Evolutionary conservation across 2,113 vertebrate species (phyloP).

Genomic region (Cercopithecus mona): DNA sequence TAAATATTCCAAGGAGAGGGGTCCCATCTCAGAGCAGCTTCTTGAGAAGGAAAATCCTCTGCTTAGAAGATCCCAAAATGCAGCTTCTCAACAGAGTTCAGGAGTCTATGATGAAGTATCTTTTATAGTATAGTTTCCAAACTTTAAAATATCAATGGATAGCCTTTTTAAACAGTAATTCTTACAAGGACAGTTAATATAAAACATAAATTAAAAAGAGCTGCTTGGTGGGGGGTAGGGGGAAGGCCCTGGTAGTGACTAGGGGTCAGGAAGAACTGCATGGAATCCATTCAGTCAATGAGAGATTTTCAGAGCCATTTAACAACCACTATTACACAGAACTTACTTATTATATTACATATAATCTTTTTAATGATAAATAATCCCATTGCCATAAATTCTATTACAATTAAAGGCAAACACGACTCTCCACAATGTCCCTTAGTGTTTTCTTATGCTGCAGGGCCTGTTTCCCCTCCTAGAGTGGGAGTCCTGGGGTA

Average conservation of each 20-base stretch:
- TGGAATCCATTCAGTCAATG: background rate
- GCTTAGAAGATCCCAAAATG: background rate
- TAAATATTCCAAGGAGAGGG: background rate
- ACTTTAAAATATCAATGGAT: background rate
- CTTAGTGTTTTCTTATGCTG: background rate
- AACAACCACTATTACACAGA: background rate
- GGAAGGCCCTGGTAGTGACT: background rate
- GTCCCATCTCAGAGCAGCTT: background rate
- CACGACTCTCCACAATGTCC: background rate
- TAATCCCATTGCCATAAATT: background rate
- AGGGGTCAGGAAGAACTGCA: background rate
- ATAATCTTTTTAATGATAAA: background rate
- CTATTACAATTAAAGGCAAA: background rate
- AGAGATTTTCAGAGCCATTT: background rate
- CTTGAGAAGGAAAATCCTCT: background rate
- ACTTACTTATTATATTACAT: background rate
- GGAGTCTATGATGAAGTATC: background rate
- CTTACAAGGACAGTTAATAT: background rate
- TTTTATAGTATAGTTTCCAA: background rate
- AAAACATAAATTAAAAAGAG: background rate
- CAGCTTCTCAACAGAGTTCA: background rate
- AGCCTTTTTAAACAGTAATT: background rate
- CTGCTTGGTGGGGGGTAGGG: fast-evolving
- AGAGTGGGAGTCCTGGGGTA: background rate
- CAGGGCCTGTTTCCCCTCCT: background rate